Evolutionary conservation across 2,888 invertebrate genomes (phyloP).

Genomic region (Cryptocephalus primarius): DNA sequence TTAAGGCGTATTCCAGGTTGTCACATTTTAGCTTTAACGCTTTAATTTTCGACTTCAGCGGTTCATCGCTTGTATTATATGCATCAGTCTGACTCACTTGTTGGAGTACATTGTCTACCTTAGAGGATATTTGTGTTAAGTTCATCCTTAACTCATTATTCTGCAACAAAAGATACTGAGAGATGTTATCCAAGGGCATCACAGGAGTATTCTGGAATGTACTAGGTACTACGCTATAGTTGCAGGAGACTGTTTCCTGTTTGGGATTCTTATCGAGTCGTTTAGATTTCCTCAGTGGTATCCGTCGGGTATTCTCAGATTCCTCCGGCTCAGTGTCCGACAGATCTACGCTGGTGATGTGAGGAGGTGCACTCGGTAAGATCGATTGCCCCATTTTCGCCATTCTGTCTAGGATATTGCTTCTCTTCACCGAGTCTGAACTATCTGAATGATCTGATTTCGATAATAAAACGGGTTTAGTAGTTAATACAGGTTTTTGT

Average conservation of each 20-base stretch:
- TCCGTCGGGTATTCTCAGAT: slow-evolving; percentile 6
- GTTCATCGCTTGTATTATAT: slow-evolving; percentile 18
- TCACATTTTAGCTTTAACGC: slow-evolving; percentile 31
- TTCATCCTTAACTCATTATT: slow-evolving; percentile 56
- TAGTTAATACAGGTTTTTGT: slow-evolving; percentile 7
- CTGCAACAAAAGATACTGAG: slow-evolving; percentile 44
- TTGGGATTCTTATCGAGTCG: slow-evolving; percentile 2
- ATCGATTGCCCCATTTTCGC: slow-evolving; percentile 47
- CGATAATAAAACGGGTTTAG: neutral
- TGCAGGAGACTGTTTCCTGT: slow-evolving; percentile 1
- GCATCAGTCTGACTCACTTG: slow-evolving; percentile 13
- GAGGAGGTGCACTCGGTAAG: slow-evolving; percentile 22
- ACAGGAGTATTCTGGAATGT: slow-evolving; percentile 2
- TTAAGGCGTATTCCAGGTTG: slow-evolving; percentile 26
- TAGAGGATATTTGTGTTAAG: slow-evolving; percentile 50
- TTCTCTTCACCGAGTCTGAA: slow-evolving; percentile 27
- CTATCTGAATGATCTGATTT: slow-evolving; percentile 13
- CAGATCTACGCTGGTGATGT: slow-evolving; percentile 12
- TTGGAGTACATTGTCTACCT: slow-evolving; percentile 47
- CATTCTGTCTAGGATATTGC: slow-evolving; percentile 43
- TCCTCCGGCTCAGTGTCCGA: slow-evolving; percentile 22
- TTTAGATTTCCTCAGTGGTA: slow-evolving; percentile 12
- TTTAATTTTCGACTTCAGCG: slow-evolving; percentile 31
- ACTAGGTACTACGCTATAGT: slow-evolving; percentile 5
- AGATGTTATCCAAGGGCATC: slow-evolving; percentile 33